These are phyloP conservation scores for Cylloceria caligata DNA, from an alignment of 2,888 invertebrate species.

Conservation along the genomic window DNA sequence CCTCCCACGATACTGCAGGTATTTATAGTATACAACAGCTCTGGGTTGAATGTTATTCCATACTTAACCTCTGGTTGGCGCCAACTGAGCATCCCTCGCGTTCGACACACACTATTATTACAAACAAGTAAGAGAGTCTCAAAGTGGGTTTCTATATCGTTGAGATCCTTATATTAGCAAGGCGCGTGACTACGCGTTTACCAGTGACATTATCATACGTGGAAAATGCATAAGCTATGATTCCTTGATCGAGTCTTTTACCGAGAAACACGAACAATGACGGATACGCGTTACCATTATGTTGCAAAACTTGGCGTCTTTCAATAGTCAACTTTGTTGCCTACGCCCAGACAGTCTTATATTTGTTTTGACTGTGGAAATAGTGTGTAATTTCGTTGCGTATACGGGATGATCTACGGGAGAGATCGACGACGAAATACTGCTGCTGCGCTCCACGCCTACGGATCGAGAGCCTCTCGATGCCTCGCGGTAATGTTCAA, in stretches of 20 bases:
- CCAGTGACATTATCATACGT: constrained; percentile 41
- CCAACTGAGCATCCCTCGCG: constrained; percentile 9
- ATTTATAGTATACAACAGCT: constrained; percentile 67
- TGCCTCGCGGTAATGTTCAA: neutral
- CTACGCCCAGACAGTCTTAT: constrained; percentile 34
- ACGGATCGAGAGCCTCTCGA: neutral
- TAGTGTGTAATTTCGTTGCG: constrained; percentile 27
- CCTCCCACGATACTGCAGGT: constrained; percentile 74
- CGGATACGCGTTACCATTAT: neutral
- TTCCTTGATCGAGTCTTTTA: constrained; percentile 37
- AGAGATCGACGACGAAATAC: constrained; percentile 7
- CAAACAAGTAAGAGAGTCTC: too few relatives aligned
- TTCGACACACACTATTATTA: neutral
- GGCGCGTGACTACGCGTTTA: constrained; percentile 56
- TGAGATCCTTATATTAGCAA: too few relatives aligned
- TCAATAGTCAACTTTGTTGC: neutral
- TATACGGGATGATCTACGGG: constrained; percentile 5
- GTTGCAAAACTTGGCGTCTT: neutral
- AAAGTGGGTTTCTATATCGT: too few relatives aligned
- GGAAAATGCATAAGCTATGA: constrained; percentile 39
- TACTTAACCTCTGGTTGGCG: constrained; percentile 31
- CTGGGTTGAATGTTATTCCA: neutral
- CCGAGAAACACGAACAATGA: constrained; percentile 41
- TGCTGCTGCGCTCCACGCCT: neutral
- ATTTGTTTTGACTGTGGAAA: constrained; percentile 44